phyloP scores from a whole-genome alignment of 2,797 vertebrate genomes.

The Phrynocephalus guinanensis region DNA sequence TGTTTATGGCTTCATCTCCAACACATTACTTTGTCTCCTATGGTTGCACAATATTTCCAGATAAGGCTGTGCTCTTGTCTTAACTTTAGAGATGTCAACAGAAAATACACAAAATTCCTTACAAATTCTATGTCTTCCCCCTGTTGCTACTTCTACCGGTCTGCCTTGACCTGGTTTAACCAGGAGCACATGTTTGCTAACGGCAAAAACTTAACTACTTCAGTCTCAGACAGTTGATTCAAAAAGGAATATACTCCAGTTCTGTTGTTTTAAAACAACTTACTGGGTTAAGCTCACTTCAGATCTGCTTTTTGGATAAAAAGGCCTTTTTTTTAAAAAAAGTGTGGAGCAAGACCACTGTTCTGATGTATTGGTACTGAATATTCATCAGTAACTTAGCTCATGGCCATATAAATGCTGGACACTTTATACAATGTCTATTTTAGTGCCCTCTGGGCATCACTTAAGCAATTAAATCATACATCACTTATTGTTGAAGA shows the following conservation, averaged over 20 bases:
- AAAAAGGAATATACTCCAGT: background rate
- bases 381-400: constrained; percentile 34
- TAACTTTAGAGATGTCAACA: background rate
- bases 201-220: constrained; percentile 24
- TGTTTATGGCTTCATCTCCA: background rate
- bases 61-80: background rate
- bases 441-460: constrained; percentile 40
- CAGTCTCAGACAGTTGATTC: constrained; percentile 15
- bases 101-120: background rate
- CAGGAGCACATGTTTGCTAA: background rate
- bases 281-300: constrained; percentile 44
- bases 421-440: background rate
- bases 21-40: background rate
- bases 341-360: constrained; percentile 14
- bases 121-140: background rate
- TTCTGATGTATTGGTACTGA: constrained; percentile 34
- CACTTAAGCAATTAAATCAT: constrained; percentile 38
- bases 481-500: constrained; percentile 10
- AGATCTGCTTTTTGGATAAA: constrained; percentile 16
- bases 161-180: background rate
- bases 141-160: background rate
- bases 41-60: background rate
- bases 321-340: background rate
- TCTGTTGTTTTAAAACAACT: constrained; percentile 35
- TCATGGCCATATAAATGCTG: constrained; percentile 44